Conservation (phyloP, 1,140 invertebrate genomes). For the Drosophila nigromelanica region DNA sequence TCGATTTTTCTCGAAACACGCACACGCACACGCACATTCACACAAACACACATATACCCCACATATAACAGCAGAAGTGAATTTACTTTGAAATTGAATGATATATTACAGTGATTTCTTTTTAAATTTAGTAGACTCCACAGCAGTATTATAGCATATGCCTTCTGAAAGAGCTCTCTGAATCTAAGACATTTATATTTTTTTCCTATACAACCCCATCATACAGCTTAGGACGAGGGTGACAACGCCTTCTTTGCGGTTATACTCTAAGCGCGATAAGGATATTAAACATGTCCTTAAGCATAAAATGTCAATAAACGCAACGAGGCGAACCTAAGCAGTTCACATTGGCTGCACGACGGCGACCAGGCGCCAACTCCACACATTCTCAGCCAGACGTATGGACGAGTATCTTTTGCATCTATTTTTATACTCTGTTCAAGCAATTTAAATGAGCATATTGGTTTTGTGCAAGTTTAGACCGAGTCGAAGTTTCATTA, state of each 20-base stretch:
- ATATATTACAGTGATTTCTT: conserved; percentile 19
- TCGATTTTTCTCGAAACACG: conserved; percentile 25
- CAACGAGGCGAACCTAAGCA: conserved; percentile 70
- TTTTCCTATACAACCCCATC: background rate
- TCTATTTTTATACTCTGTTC: conserved; percentile 17
- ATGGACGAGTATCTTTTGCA: conserved; percentile 48
- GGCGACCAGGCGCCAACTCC: conserved; percentile 37
- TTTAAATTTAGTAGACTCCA: conserved; percentile 1
- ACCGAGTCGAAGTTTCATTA: too few species aligned
- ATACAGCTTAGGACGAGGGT: background rate
- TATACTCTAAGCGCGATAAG: conserved; percentile 37
- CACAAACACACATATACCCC: background rate
- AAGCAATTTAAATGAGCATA: background rate
- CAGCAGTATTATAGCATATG: background rate
- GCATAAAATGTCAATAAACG: conserved; percentile 78
- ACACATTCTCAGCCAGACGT: conserved; percentile 27
- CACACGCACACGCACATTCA: background rate
- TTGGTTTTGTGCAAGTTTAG: background rate
- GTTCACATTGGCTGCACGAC: conserved; percentile 62
- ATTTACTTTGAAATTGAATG: conserved; percentile 31
- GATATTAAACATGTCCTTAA: conserved; percentile 79
- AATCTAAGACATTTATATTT: too few species aligned
- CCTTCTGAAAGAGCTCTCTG: background rate
- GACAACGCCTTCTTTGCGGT: conserved; percentile 11
- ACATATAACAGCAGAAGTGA: background rate